Percentiles rank a stretch among this genome's conserved stretches.
Evolutionary conservation across 1,140 invertebrate species (phyloP).

Genomic region (Drosophila ercepeae): DNA sequence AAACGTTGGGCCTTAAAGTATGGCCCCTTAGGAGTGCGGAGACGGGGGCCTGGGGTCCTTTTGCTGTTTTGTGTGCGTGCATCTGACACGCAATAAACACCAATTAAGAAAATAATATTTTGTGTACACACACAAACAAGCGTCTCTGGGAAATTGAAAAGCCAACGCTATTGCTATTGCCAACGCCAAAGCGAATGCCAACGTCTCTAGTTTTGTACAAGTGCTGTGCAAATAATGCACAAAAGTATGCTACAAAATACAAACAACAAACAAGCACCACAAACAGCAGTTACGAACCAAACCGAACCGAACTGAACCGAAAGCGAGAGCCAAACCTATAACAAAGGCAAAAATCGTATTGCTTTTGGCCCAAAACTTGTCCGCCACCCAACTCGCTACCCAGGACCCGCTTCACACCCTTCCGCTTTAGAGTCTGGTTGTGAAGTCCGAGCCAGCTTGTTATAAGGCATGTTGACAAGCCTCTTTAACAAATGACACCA

Average conservation of each 20-base stretch:
- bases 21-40: neutral
- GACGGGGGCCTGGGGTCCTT: no score
- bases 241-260: conserved; percentile 79
- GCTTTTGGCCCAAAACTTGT: conserved; percentile 55
- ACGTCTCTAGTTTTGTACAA: conserved; percentile 62
- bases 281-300: conserved; percentile 32
- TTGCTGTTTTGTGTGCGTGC: conserved; percentile 47
- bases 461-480: conserved; percentile 82
- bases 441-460: conserved; percentile 73
- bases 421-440: conserved; percentile 10
- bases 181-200: conserved; percentile 23
- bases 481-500: conserved; percentile 83
- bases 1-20: conserved; percentile 44
- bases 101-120: conserved; percentile 82
- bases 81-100: conserved; percentile 79
- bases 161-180: conserved; percentile 48
- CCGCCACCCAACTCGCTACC: conserved; percentile 17
- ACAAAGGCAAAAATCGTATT: conserved; percentile 81
- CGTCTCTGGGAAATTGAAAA: conserved; percentile 71
- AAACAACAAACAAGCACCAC: conserved; percentile 57
- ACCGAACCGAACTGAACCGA: conserved; percentile 25
- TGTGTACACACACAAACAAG: conserved; percentile 70
- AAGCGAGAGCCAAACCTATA: conserved; percentile 64
- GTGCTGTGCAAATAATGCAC: conserved; percentile 79
- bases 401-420: conserved; percentile 8